phyloP scores from a whole-genome alignment of 1,140 invertebrate genomes.

The Drosophila nebulosa region DNA sequence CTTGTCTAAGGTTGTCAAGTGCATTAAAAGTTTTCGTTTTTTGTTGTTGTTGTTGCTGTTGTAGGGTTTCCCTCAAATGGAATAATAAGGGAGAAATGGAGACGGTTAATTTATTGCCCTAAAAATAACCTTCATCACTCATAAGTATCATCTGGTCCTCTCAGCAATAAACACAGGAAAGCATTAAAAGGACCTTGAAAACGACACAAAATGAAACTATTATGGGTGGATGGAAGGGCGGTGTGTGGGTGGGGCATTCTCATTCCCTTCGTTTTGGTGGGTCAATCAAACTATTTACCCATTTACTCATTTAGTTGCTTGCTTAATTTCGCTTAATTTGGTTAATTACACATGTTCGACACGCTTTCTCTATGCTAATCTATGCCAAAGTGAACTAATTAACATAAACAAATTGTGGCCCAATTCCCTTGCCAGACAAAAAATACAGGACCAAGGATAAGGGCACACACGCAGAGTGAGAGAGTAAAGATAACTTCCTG shows the following conservation, averaged over 20 bases:
- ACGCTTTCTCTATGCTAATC: constrained; percentile 34
- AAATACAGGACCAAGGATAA: constrained; percentile 1
- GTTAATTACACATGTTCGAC: constrained; percentile 62
- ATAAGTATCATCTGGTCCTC: neutral
- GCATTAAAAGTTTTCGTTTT: constrained; percentile 39
- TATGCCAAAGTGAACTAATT: constrained; percentile 63
- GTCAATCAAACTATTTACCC: constrained; percentile 4
- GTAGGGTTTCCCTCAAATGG: too few species aligned
- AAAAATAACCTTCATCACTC: neutral
- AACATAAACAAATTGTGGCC: constrained; percentile 66
- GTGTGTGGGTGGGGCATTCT: neutral
- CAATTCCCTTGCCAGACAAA: constrained; percentile 47
- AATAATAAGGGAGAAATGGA: neutral
- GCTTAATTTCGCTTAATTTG: constrained; percentile 68
- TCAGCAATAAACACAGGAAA: neutral
- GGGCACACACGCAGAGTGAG: neutral
- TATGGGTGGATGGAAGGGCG: too few species aligned
- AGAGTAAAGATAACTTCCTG: neutral
- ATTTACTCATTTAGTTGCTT: constrained; percentile 54
- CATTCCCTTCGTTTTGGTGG: too few species aligned
- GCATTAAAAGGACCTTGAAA: constrained; percentile 27
- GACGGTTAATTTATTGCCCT: constrained; percentile 24
- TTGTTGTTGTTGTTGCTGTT: too few species aligned
- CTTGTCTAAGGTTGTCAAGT: constrained; percentile 14
- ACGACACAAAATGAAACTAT: constrained; percentile 10